Base-by-base conservation (phyloP, 1,140 invertebrate genomes). In the Augochlora pura region DNA sequence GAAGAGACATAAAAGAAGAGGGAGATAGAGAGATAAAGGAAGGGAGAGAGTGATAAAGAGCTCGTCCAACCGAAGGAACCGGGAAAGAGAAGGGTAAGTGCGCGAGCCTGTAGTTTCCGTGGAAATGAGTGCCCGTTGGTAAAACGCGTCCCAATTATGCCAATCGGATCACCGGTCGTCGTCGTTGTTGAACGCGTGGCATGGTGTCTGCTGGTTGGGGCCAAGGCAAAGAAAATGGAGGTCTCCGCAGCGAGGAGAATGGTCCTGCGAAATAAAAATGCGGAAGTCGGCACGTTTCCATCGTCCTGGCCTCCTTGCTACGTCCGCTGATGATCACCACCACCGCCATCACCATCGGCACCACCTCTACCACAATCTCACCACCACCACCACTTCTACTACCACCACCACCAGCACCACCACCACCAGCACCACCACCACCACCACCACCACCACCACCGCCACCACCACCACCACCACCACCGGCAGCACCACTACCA, bases 311-410 rank as follows among this genome's bases (percentile, higher is more conserved):
- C 77, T 74, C 63, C 71, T 79, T 73, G 62, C 62, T 49, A 27
- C 63, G 62, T 73, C 16, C 70, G 69, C 64, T 73, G 79, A 85
- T 80, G 80, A 81, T 82, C 86, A 62, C 66, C 83, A 73, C 62
- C 83, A 73, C 62, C 70, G 71, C 77, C 77, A 76, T 83, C 63
- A 39, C 69, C 79, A 76, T 59, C 80, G 71, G 25, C 77, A 77
- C 82, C 79, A 67, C 62, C 65, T 72, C 78, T 68, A 77, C 63
- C 75, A 83, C 69, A 63, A 73, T 72, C 57, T 73, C 60, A 65
- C 73, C 68, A 69, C 49, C 69, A 52, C 49, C 67, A 66, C 65
- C 38, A 72, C 27, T 42, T 21, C 68, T 39, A 64, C 46, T 63
- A 57, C 66, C 72, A 83, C 73, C 70, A 68, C 4, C 60, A 54